A percentile compares a stretch with the other conserved stretches of the same genome.
Conservation (phyloP, 2,888 invertebrate genomes). For the Drosophila fungiperda region DNA sequence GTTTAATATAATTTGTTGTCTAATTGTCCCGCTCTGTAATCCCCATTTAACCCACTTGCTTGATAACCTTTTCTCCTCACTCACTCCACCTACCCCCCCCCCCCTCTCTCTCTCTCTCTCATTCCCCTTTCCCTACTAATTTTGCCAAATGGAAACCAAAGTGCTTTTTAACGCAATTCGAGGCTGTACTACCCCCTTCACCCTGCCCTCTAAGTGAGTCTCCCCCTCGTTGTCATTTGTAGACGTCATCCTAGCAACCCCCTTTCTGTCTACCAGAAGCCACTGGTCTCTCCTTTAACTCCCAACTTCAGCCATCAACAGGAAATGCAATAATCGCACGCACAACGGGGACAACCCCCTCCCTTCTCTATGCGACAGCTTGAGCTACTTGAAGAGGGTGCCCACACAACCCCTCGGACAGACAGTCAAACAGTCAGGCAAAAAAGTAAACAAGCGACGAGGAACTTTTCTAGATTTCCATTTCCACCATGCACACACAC, state of each 20-base stretch:
- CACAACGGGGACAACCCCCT: slow-evolving; percentile 33
- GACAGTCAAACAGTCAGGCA: neutral
- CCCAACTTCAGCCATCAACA: slow-evolving; percentile 40
- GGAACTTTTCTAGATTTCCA: slow-evolving; percentile 56
- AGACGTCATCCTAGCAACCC: slow-evolving; percentile 40
- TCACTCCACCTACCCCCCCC: neutral
- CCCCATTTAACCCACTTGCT: slow-evolving; percentile 6
- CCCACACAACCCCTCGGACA: slow-evolving; percentile 1
- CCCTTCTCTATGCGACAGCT: neutral
- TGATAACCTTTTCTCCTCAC: neutral
- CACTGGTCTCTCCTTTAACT: neutral
- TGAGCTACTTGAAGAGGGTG: slow-evolving; percentile 43
- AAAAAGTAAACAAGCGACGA: slow-evolving; percentile 49
- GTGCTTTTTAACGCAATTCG: slow-evolving; percentile 66
- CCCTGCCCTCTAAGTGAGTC: neutral
- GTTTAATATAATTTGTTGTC: slow-evolving; percentile 61
- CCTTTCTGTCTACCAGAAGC: neutral
- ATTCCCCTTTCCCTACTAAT: neutral
- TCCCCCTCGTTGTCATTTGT: slow-evolving; percentile 14
- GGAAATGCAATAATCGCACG: slow-evolving; percentile 76
- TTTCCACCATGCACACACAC: slow-evolving; percentile 24
- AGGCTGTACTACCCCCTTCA: slow-evolving; percentile 52
- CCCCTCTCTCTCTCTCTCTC: too few relatives aligned
- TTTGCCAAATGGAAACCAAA: slow-evolving; percentile 52
- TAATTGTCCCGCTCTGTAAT: slow-evolving; percentile 54